These are phyloP conservation scores for Eleginops maclovinus DNA, from an alignment of 2,113 vertebrate species.

Conservation along the genomic window DNA sequence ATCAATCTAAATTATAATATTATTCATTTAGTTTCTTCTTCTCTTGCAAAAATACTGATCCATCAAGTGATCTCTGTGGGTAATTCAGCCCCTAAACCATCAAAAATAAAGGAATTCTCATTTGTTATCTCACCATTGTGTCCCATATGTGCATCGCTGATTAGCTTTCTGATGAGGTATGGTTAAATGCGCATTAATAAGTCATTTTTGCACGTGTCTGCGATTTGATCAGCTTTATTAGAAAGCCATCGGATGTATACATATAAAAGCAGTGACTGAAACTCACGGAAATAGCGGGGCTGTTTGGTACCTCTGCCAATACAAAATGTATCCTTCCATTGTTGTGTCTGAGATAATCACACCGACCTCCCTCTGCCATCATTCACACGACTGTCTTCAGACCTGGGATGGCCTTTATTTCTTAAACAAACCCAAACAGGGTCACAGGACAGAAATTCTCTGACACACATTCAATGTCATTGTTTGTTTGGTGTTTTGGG, in stretches of 20 bases:
- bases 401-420: conserved; percentile 51
- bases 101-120: too few species aligned
- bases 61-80: too few species aligned
- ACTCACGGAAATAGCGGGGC: neutral
- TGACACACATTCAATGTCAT: neutral
- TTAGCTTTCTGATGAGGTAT: too few species aligned
- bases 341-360: conserved; percentile 66
- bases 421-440: conserved; percentile 67
- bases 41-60: too few species aligned
- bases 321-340: conserved; percentile 22
- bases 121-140: too few species aligned
- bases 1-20: too few species aligned
- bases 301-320: conserved; percentile 13
- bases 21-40: too few species aligned
- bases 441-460: conserved; percentile 22
- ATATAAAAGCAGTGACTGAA: neutral
- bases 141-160: too few species aligned
- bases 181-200: too few species aligned
- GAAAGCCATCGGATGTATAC: neutral
- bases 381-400: conserved; percentile 48
- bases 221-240: neutral
- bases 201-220: neutral
- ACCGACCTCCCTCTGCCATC: conserved; percentile 18
- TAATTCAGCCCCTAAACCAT: too few species aligned
- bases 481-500: neutral